Conservation (phyloP, 2,888 invertebrate species). For the Macrosiphum euphorbiae region DNA sequence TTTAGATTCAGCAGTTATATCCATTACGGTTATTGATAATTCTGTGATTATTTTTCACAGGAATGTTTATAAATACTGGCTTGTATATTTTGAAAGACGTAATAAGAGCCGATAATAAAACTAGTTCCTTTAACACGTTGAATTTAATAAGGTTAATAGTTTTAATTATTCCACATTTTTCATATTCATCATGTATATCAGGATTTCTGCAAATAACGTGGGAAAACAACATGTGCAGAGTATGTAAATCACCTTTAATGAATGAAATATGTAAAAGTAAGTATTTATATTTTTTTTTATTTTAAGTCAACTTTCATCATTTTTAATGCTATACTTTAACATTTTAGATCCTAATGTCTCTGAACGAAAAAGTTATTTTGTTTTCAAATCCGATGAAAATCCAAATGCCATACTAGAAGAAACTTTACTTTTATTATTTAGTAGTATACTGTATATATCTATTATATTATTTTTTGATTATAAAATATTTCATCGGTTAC, state of each 20-base stretch:
- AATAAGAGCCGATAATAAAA: background rate
- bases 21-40: background rate
- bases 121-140: background rate
- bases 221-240: slow-evolving; percentile 44
- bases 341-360: background rate
- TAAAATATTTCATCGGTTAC: slow-evolving; percentile 67
- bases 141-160: slow-evolving; percentile 38
- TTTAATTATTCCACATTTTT: slow-evolving; percentile 62
- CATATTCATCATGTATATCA: slow-evolving; percentile 44
- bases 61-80: slow-evolving; percentile 18
- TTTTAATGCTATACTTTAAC: background rate
- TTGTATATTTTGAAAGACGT: background rate
- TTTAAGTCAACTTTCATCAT: background rate
- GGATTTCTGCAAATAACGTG: slow-evolving; percentile 30
- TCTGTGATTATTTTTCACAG: background rate
- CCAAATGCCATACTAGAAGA: slow-evolving; percentile 66
- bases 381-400: slow-evolving; percentile 61
- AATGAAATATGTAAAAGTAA: slow-evolving; percentile 17
- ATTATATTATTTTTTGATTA: slow-evolving; percentile 67
- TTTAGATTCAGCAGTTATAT: background rate
- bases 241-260: slow-evolving; percentile 17
- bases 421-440: slow-evolving; percentile 66
- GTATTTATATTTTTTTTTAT: slow-evolving; percentile 3
- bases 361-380: slow-evolving; percentile 65
- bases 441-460: slow-evolving; percentile 66